Base-by-base conservation (phyloP, 2,113 vertebrate species). In the Arvicanthis niloticus region DNA sequence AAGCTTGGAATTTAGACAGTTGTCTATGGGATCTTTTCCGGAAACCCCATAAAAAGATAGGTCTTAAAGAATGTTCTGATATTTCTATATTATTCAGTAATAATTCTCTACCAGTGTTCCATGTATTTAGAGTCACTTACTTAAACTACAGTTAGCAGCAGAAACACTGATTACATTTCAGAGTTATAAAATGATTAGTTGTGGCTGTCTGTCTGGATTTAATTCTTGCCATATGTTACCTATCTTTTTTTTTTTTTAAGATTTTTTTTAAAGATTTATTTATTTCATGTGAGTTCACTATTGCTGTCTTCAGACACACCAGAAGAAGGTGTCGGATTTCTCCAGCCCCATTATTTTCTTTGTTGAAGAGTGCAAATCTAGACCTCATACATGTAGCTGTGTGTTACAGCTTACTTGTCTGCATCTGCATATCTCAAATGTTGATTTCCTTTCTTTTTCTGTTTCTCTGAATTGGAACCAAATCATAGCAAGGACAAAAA, bases 391-490 rank as follows among this genome's bases (percentile, higher is more conserved):
- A 53, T 91, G 65, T 17, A 80, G 3, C 26, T 51, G 70, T 91
- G 80, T 8, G 86, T 93, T 78, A 84, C 62, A 29, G 84, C 40
- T 12, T 34, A 60, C 60, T 88, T 96, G 90, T 75, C 93, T 82
- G 40, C n/a, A n/a, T n/a, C n/a, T n/a, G n/a, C 56, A 58, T 60
- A 10, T 29, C n/a, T 92, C 51, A 97, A 91, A 15, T 91, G 24
- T 22, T 88, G 40, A 13, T 65, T 93, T 93, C 72, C 70, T 70
- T 1, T 22, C 75, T 72, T 1, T 29, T 56, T 93, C 31, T 26
- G 9, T 97, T 60, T 92, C 42, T 92, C 24, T 88, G 89, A 42
- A 34, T 68, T 96, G 53, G 40, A 96, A 94, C 31, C n/a, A 96
- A 51, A 85, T 48, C 89, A 17, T 87, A 93, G 51, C 77, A 85